Evolutionary conservation across 2,113 vertebrate species (phyloP).

Genomic region (Chrysochloris asiatica): DNA sequence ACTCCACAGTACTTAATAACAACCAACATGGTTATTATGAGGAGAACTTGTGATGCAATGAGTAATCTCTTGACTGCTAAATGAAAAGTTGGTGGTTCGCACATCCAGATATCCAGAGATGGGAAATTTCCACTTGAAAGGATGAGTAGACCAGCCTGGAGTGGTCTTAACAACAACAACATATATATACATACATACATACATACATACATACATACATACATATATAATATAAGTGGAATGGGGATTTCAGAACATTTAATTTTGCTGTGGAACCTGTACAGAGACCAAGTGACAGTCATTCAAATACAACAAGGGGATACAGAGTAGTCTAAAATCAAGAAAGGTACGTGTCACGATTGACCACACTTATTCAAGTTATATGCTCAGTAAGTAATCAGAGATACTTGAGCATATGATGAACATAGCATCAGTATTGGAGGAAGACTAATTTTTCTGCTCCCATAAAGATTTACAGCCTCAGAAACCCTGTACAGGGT

Average conservation of each 20-base stretch:
- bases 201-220: too few relatives aligned
- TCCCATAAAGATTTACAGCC: background rate
- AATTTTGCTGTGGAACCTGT: background rate
- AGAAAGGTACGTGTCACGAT: background rate
- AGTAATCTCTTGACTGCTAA: background rate
- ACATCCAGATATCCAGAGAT: too few relatives aligned
- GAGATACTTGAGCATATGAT: too few relatives aligned
- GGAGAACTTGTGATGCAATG: background rate
- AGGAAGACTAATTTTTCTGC: background rate
- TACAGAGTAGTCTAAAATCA: background rate
- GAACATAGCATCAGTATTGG: background rate
- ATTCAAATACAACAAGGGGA: background rate
- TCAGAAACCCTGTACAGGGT: too few relatives aligned
- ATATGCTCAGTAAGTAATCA: background rate
- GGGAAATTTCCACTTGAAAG: too few relatives aligned
- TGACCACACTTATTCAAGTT: background rate
- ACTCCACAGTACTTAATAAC: too few relatives aligned
- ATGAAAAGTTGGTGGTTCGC: background rate
- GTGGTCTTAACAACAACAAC: too few relatives aligned
- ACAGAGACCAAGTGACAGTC: background rate
- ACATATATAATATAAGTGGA: background rate
- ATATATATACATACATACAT: too few relatives aligned
- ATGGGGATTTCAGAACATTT: background rate
- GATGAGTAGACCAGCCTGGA: too few relatives aligned
- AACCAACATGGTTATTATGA: background rate